Evolutionary conservation across 35 echinoderm and acorn worm genomes (phyloP).

Genomic region (Apostichopus parvimensis): DNA sequence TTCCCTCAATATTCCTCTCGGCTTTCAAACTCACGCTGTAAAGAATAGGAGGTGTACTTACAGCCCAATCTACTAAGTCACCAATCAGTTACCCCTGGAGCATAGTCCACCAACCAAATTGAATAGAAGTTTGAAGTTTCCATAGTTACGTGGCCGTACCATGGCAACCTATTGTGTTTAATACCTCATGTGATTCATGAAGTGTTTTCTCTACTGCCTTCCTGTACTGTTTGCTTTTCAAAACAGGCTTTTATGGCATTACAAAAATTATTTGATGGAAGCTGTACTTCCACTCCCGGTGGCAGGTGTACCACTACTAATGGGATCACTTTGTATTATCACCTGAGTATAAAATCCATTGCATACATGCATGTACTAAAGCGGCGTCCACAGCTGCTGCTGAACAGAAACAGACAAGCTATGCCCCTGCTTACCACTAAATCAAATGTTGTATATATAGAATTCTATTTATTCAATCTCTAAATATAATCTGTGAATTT

Average conservation of each 20-base stretch:
- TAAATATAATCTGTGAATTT: no score
- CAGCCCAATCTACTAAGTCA: not conserved
- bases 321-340: not conserved
- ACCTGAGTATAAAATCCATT: no score
- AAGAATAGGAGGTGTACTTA: not conserved
- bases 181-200: slow-evolving; percentile 2
- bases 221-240: slow-evolving; percentile 2
- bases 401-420: no score
- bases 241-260: not conserved
- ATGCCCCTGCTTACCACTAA: no score
- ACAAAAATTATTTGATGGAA: not conserved
- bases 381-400: no score
- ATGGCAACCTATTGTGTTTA: slow-evolving; percentile 18
- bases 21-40: no score
- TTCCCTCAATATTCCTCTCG: no score
- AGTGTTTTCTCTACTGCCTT: not conserved
- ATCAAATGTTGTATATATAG: no score
- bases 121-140: slow-evolving; percentile 18
- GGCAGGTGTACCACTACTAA: not conserved
- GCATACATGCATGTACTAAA: no score
- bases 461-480: no score
- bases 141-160: not conserved
- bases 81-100: not conserved
- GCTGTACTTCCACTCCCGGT: not conserved
- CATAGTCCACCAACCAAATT: slow-evolving; percentile 21